Conservation (phyloP, 1,140 invertebrate genomes). For the Agraylea sexmaculata region DNA sequence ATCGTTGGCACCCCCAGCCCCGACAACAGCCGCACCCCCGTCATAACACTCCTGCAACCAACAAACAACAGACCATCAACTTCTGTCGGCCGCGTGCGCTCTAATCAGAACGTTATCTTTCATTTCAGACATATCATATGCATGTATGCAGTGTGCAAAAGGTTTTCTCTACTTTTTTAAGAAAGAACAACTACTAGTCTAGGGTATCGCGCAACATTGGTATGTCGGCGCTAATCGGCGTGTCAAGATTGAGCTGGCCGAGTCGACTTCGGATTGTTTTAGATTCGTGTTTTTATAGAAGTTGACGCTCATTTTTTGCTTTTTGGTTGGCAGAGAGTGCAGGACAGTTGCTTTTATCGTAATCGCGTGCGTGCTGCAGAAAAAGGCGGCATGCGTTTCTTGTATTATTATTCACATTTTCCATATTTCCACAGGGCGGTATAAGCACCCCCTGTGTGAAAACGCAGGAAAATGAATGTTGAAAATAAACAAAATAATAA, state of each 20-base stretch:
- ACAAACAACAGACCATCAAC: slow-evolving; percentile 88
- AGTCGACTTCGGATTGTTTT: slow-evolving; percentile 21
- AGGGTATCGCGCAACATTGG: too few species aligned
- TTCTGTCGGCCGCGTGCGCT: slow-evolving; percentile 45
- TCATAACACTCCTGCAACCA: slow-evolving; percentile 80
- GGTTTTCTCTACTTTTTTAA: too few species aligned
- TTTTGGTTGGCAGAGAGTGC: slow-evolving; percentile 60
- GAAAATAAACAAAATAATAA: slow-evolving; percentile 1
- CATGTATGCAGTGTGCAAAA: too few species aligned
- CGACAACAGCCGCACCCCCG: slow-evolving; percentile 36
- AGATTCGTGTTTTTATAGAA: slow-evolving; percentile 54
- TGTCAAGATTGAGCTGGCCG: too few species aligned
- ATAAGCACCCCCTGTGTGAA: neutral
- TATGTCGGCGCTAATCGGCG: too few species aligned
- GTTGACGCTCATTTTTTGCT: slow-evolving; percentile 94
- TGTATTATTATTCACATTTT: too few species aligned
- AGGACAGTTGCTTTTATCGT: slow-evolving; percentile 29
- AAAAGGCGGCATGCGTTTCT: too few species aligned
- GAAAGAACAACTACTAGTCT: too few species aligned
- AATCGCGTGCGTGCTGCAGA: too few species aligned
- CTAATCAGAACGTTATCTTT: slow-evolving; percentile 32
- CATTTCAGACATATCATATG: too few species aligned
- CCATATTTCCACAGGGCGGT: too few species aligned
- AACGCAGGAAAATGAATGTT: neutral
- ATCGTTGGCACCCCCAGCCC: slow-evolving; percentile 36